Conservation (phyloP, 30 jellyfish, hydroid and myxozoan genomes). For the Clytia hemisphaerica region DNA sequence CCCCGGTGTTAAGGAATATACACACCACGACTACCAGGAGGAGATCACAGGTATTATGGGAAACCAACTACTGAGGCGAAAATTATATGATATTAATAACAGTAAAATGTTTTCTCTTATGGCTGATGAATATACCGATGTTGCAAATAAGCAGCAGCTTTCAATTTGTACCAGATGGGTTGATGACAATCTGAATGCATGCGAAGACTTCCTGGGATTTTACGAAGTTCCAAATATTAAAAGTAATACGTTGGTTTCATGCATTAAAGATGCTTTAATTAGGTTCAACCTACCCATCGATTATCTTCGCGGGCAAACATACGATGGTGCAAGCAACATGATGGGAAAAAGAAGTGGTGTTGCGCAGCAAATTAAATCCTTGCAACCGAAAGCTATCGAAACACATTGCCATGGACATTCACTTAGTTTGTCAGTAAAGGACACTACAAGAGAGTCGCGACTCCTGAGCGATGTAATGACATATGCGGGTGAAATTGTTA, state of each 20-base stretch:
- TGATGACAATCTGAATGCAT: conserved; percentile 11
- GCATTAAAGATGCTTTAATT: conserved; percentile 17
- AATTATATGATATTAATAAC: too few relatives aligned
- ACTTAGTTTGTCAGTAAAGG: not conserved
- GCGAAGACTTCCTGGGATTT: conserved; percentile 33
- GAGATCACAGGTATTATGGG: not conserved
- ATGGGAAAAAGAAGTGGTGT: conserved; percentile 23
- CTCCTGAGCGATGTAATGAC: too few relatives aligned
- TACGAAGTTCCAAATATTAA: conserved; percentile 18
- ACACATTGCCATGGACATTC: conserved; percentile 24
- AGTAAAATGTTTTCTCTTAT: too few relatives aligned
- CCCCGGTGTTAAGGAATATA: too few relatives aligned
- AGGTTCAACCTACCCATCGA: conserved; percentile 21
- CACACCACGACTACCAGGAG: conserved; percentile 17
- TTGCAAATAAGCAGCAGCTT: conserved; percentile 30
- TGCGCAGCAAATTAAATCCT: conserved; percentile 20
- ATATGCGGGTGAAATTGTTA: too few relatives aligned
- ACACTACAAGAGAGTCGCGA: too few relatives aligned
- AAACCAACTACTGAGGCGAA: conserved; percentile 4
- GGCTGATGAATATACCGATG: conserved; percentile 24
- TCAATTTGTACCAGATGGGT: conserved; percentile 33
- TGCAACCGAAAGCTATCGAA: conserved; percentile 20
- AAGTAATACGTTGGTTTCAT: conserved; percentile 10
- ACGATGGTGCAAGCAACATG: conserved; percentile 35
- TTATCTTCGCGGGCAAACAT: conserved; percentile 22